A percentile compares a stretch with the other conserved stretches of the same genome.
Conservation (phyloP, 2,113 vertebrate genomes). For the Orcinus orca region DNA sequence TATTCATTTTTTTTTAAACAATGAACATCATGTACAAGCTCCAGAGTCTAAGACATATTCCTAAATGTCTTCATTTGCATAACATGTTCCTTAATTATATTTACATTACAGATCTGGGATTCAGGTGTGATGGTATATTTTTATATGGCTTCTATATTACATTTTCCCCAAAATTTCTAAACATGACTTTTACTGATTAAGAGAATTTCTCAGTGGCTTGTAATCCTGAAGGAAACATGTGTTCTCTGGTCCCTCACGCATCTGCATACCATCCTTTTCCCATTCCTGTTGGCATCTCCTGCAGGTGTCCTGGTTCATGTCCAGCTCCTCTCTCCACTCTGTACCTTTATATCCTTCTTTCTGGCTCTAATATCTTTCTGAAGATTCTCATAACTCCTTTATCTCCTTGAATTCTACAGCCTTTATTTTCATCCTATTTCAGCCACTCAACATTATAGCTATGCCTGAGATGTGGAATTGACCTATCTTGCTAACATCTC, state of each 20-base stretch:
- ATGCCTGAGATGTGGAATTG: background rate
- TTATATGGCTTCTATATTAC: background rate
- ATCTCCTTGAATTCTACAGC: background rate
- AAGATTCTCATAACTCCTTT: background rate
- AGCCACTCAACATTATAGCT: background rate
- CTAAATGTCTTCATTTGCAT: background rate
- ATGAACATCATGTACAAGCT: background rate
- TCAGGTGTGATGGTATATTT: background rate
- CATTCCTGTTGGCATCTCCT: background rate
- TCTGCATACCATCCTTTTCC: background rate
- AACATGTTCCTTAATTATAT: background rate
- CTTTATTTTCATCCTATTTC: background rate
- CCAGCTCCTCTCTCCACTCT: background rate
- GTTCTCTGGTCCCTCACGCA: background rate
- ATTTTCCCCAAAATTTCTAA: background rate
- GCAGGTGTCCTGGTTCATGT: background rate
- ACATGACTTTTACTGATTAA: background rate
- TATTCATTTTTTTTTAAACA: background rate
- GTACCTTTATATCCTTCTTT: background rate
- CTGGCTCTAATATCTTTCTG: background rate
- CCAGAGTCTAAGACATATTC: background rate
- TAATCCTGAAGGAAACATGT: background rate
- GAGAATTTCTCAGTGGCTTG: background rate
- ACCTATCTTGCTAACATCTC: background rate
- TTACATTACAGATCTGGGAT: background rate